phyloP scores from a whole-genome alignment of 2,888 invertebrate genomes.

The Gymnoscelis rufifasciata region DNA sequence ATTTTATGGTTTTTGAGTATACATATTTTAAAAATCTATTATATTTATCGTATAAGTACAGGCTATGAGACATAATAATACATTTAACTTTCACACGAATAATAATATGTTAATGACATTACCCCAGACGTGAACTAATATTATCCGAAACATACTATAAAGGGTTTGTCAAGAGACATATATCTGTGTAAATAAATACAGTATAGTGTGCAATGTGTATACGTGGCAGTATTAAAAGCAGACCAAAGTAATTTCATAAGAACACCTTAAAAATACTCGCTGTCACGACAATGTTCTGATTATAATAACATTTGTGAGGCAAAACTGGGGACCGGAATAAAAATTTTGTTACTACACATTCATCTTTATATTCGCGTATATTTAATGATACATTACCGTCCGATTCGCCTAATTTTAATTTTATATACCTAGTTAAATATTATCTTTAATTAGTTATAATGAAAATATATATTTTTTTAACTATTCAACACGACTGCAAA shows the following conservation, averaged over 20 bases:
- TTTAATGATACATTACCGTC: too few relatives aligned
- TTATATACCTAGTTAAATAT: background rate
- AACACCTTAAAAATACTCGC: slow-evolving; percentile 12
- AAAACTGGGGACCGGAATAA: slow-evolving; percentile 1
- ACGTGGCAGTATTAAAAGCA: slow-evolving; percentile 30
- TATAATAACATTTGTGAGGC: slow-evolving; percentile 17
- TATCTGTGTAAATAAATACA: slow-evolving; percentile 5
- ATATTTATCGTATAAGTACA: slow-evolving; percentile 3
- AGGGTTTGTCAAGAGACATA: too few relatives aligned
- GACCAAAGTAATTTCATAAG: slow-evolving; percentile 21
- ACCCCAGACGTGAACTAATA: background rate
- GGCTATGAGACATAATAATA: slow-evolving; percentile 1
- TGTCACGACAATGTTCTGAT: slow-evolving; percentile 21
- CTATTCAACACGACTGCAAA: too few relatives aligned
- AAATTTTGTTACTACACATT: too few relatives aligned
- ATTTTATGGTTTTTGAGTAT: slow-evolving; percentile 1
- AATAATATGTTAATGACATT: background rate
- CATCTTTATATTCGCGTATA: too few relatives aligned
- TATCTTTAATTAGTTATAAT: background rate
- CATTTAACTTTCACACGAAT: background rate
- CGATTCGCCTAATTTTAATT: too few relatives aligned
- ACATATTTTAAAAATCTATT: slow-evolving; percentile 7
- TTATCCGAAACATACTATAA: too few relatives aligned
- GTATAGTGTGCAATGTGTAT: slow-evolving; percentile 24
- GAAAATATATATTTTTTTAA: background rate